phyloP scores from a whole-genome alignment of 2,888 invertebrate species.

The Incurvaria masculella region DNA sequence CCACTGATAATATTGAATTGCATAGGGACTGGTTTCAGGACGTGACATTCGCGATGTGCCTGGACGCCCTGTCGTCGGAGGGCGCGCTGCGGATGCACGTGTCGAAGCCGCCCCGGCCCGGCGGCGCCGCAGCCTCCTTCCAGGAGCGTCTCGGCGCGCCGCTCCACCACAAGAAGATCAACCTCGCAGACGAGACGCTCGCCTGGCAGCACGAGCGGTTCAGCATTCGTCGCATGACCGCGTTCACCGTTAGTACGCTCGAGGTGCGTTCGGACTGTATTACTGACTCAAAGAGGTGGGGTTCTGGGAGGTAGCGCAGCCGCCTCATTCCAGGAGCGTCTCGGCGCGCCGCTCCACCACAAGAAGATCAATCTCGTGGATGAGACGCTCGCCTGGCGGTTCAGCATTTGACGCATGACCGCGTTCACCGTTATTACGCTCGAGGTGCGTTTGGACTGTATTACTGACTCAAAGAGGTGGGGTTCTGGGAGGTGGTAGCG shows the following conservation, averaged over 20 bases:
- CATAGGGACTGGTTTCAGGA: conserved; percentile 90
- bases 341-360: conserved; percentile 66
- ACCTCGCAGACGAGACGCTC: conserved; percentile 84
- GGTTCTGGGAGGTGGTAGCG: conserved; percentile 23
- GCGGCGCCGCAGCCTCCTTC: conserved; percentile 67
- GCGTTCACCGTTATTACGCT: conserved; percentile 79
- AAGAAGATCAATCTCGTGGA: conserved; percentile 91
- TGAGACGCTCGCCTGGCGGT: conserved; percentile 84
- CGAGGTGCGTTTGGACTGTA: conserved; percentile 21
- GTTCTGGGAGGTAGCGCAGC: not conserved
- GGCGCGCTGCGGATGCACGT: conserved; percentile 83
- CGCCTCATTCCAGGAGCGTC: conserved; percentile 26
- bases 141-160: conserved; percentile 57
- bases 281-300: not conserved
- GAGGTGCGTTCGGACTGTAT: conserved; percentile 30
- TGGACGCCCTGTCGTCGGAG: conserved; percentile 74
- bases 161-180: conserved; percentile 92
- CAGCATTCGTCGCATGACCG: conserved; percentile 87
- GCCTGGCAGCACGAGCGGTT: conserved; percentile 98
- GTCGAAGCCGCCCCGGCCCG: conserved; percentile 91
- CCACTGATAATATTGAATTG: no score
- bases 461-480: not conserved
- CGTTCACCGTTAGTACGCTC: conserved; percentile 85
- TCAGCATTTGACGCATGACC: conserved; percentile 79
- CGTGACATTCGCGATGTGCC: conserved; percentile 84